Conservation (phyloP, 2,888 invertebrate genomes). For the Polyommatus icarus region DNA sequence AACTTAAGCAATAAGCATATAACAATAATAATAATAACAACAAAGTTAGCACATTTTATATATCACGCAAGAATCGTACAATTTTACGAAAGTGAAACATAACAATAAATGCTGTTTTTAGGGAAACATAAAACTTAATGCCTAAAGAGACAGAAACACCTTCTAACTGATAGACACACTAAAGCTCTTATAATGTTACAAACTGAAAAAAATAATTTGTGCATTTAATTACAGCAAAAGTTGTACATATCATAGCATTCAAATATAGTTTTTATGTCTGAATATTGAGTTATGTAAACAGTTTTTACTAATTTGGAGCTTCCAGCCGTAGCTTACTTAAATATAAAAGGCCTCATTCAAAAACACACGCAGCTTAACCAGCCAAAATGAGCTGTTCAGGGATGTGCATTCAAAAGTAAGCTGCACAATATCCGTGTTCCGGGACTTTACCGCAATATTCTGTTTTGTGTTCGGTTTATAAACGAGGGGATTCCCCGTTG, state of each 20-base stretch:
- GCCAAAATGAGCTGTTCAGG: slow-evolving; percentile 7
- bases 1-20: not conserved
- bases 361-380: slow-evolving; percentile 4
- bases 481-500: slow-evolving; percentile 1
- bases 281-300: not conserved
- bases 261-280: not conserved
- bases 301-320: not conserved
- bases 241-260: not conserved
- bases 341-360: slow-evolving; percentile 13
- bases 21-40: no score
- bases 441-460: slow-evolving; percentile 7
- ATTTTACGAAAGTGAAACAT: no score
- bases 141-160: no score
- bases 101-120: no score
- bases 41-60: no score
- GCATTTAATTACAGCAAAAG: not conserved
- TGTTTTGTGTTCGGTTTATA: slow-evolving; percentile 14
- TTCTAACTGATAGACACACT: no score
- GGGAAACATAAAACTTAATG: no score
- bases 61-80: no score
- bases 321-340: not conserved
- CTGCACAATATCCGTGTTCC: slow-evolving; percentile 20
- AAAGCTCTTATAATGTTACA: no score
- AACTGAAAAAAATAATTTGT: no score
- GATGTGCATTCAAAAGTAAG: slow-evolving; percentile 23